A percentile compares a stretch with the other conserved stretches of the same genome.
Conservation (phyloP, 2,888 invertebrate genomes). For the Pyrocoelia pectoralis region DNA sequence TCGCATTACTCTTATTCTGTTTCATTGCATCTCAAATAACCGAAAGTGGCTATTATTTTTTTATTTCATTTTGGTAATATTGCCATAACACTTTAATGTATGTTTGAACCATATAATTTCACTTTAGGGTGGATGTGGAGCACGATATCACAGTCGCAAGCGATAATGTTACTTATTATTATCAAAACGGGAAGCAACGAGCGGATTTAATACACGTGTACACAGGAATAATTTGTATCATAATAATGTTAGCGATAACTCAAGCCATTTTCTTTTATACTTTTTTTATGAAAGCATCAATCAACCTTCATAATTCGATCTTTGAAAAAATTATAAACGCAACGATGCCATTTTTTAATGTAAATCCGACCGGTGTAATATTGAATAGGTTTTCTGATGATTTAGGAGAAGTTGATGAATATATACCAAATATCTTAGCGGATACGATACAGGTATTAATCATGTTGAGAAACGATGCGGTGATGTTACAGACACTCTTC, state of each 20-base stretch:
- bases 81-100: background rate
- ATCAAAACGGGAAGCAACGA: background rate
- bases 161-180: conserved; percentile 18
- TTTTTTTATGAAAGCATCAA: conserved; percentile 54
- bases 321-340: conserved; percentile 52
- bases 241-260: conserved; percentile 54
- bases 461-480: no score
- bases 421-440: conserved; percentile 15
- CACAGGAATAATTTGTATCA: conserved; percentile 58
- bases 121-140: conserved; percentile 50
- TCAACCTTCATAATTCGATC: conserved; percentile 53
- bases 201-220: conserved; percentile 60
- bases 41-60: conserved; percentile 74
- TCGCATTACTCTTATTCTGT: conserved; percentile 58
- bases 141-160: conserved; percentile 46
- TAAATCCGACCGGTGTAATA: conserved; percentile 70
- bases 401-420: conserved; percentile 31
- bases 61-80: conserved; percentile 69
- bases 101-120: no score
- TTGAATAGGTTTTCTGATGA: conserved; percentile 79
- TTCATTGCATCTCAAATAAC: conserved; percentile 66
- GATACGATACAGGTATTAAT: conserved; percentile 63
- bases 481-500: conserved; percentile 61
- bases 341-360: conserved; percentile 72
- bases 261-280: conserved; percentile 54